Conservation (phyloP, 2,113 vertebrate species). For the Amazona guildingii region DNA sequence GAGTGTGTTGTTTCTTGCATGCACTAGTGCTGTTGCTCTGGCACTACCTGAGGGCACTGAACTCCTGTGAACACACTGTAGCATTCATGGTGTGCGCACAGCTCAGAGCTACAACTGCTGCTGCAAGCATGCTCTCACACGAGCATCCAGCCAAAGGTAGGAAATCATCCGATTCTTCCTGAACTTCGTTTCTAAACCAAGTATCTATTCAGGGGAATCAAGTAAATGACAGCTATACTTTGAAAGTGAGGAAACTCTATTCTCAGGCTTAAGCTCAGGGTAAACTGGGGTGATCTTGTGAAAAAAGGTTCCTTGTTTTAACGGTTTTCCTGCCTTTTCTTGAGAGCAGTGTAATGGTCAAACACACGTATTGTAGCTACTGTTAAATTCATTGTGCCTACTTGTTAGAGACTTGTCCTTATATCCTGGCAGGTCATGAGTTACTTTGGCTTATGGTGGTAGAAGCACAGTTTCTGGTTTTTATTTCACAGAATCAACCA, state of each 20-base stretch:
- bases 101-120: background rate
- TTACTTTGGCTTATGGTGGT: background rate
- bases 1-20: background rate
- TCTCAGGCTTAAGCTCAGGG: background rate
- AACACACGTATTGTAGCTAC: background rate
- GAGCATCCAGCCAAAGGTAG: too few relatives aligned
- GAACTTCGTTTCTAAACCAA: background rate
- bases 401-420: background rate
- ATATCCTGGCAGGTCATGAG: background rate
- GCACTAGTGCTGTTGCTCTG: background rate
- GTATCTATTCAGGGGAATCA: background rate
- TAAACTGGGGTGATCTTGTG: background rate
- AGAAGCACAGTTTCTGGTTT: background rate
- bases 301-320: background rate
- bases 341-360: background rate
- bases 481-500: background rate
- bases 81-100: rapidly evolving
- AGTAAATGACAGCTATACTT: background rate
- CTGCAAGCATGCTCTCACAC: background rate
- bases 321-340: background rate
- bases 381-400: background rate
- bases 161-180: background rate
- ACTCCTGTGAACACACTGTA: background rate
- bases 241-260: background rate
- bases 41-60: background rate